Evolutionary conservation across 2,113 vertebrate species (phyloP), one percentile per base, ranked within the genome.

Genomic region (Prolemur simus): DNA sequence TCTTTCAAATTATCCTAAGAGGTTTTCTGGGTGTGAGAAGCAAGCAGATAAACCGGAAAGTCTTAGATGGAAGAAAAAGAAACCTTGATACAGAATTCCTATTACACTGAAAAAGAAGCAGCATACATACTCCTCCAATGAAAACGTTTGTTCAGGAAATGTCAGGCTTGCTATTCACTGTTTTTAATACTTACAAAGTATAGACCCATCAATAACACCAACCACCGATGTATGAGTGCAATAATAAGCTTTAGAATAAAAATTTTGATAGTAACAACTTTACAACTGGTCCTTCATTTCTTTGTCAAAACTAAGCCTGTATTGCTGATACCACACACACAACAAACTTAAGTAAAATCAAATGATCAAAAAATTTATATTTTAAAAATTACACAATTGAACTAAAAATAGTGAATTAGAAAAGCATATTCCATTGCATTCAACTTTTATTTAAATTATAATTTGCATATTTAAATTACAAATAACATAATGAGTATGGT

Each of bases 361-460:
- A 76, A 21, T 56, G 27, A 78, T 66, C 0, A 54, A 96, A 49
- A 42, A 45, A 3, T 47, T 81, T 80, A 20, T 87, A 76, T 80
- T 78, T 91, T 73, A 68, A 95, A 94, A 94, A 78, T 83, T 92
- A 73, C 1, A 69, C 20, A 60, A 29, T 74, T 58, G 37, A 77
- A 69, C 80, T 63, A 69, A 71, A 69, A 88, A 52, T 45, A 68
- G 32, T 87, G 42, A 92, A 77, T 69, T 87, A 39, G 11, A 73
- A 88, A 86, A 52, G 5, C 11, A 17, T n/a, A 58, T n/a, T 64
- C 37, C 6, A 64, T 63, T 68, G 81, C 12, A 21, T 5, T 76
- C 81, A 84, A 42, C n/a, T 87, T 89, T 90, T 49, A 78, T 39
- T 91, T 78, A 60, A 95, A 80, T 74, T 49, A 37, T 63, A 86